phyloP scores from a whole-genome alignment of 23 tunicate genomes.

The Ascidia mentula region DNA sequence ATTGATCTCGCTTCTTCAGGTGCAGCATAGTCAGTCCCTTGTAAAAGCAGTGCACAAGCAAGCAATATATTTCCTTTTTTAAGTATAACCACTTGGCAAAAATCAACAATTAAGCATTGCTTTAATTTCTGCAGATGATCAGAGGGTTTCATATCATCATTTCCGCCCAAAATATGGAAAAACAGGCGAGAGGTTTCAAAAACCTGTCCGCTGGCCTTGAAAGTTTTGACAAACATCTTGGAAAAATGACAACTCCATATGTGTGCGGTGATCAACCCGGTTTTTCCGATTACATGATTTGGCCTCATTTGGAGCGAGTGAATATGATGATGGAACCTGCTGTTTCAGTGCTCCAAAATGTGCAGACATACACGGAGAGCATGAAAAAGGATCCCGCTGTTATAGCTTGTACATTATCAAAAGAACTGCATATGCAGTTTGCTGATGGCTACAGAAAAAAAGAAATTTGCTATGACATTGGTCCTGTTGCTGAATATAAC shows the following conservation, averaged over 20 bases:
- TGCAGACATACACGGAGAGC: not conserved
- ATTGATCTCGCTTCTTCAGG: no score
- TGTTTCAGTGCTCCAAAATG: not conserved
- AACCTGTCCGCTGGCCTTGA: not conserved
- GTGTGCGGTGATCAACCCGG: conserved; percentile 28
- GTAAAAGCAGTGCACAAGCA: no score
- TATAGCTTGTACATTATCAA: conserved; percentile 17
- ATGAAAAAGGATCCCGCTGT: conserved; percentile 26
- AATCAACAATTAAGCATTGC: not conserved
- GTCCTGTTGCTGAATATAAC: not conserved
- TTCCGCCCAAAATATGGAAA: not conserved
- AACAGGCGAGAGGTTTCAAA: not conserved
- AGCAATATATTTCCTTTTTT: no score
- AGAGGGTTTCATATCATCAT: not conserved
- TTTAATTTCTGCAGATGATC: not conserved
- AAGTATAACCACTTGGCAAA: no score
- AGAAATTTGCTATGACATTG: conserved; percentile 2
- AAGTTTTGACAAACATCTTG: not conserved
- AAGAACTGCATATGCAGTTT: conserved; percentile 17
- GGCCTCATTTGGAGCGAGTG: conserved; percentile 40
- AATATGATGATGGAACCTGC: not conserved
- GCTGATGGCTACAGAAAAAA: not conserved
- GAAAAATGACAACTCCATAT: not conserved
- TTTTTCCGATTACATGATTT: conserved; percentile 44
- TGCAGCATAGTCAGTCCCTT: no score